phyloP scores from a whole-genome alignment of 2,113 vertebrate species.

The Rynchops niger region DNA sequence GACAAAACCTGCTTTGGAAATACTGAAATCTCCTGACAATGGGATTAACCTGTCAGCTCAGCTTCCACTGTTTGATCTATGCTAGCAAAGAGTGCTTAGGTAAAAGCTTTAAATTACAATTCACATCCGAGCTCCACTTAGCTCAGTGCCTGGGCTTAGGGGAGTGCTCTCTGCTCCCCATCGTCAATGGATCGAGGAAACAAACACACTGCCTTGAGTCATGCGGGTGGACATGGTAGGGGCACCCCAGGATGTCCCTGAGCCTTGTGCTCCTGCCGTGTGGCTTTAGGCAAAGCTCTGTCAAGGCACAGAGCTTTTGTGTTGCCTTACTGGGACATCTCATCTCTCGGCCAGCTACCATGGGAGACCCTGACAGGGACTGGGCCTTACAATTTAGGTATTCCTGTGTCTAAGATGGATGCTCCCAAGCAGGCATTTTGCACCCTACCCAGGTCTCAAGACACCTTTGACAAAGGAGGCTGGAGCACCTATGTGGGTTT shows the following conservation, averaged over 20 bases:
- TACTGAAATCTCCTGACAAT: not conserved
- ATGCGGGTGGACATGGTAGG: not conserved
- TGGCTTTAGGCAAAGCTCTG: not conserved
- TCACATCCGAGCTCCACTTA: not conserved
- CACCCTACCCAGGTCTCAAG: not conserved
- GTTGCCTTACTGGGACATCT: not conserved
- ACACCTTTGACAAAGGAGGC: not conserved
- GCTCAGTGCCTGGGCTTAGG: not conserved
- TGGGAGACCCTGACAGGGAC: not conserved
- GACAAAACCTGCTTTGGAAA: not conserved
- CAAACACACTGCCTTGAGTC: not conserved
- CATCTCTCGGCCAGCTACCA: not conserved
- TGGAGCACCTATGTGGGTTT: not conserved
- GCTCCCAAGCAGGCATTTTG: not conserved
- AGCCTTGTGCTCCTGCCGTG: not conserved
- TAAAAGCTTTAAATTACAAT: conserved; percentile 12
- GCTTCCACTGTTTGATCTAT: not conserved
- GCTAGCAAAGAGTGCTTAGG: not conserved
- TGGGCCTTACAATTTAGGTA: not conserved
- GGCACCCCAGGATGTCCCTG: not conserved
- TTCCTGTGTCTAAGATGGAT: not conserved
- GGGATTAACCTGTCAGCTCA: conserved; percentile 21
- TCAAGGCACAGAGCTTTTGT: not conserved
- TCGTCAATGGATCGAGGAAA: fast-evolving
- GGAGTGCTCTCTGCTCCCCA: not conserved